Evolutionary conservation across 2,797 vertebrate species (phyloP).

Genomic region (Enteromius treurensis): DNA sequence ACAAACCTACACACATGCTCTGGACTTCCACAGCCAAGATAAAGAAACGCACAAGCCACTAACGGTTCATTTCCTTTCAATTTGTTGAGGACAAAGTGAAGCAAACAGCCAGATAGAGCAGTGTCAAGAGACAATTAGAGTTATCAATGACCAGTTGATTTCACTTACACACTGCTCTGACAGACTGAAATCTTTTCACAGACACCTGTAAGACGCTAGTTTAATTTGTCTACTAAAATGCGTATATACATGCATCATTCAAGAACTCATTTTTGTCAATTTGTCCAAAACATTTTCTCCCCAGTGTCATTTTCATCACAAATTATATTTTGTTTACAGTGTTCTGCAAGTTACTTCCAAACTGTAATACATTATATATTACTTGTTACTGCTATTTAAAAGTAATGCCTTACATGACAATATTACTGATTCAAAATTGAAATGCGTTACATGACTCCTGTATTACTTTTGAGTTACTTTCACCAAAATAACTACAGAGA

Average conservation of each 20-base stretch:
- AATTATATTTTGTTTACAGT: neutral
- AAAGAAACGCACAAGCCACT: conserved; percentile 31
- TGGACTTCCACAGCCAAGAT: conserved; percentile 26
- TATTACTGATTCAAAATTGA: too few relatives aligned
- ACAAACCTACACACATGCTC: conserved; percentile 26
- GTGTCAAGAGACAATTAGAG: conserved; percentile 24
- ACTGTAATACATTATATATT: too few relatives aligned
- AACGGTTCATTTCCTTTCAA: conserved; percentile 40
- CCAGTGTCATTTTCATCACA: neutral
- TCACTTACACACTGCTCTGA: neutral
- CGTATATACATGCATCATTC: neutral
- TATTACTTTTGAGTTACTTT: too few relatives aligned
- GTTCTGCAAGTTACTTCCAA: too few relatives aligned
- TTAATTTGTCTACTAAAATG: neutral
- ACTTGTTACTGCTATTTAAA: too few relatives aligned
- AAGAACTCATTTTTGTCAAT: neutral
- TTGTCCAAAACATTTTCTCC: neutral
- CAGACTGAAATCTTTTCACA: neutral
- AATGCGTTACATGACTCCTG: too few relatives aligned
- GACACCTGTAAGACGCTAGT: neutral
- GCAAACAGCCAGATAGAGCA: conserved; percentile 10
- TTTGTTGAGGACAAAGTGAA: conserved; percentile 8
- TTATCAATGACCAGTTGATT: conserved; percentile 6
- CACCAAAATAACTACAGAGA: too few relatives aligned
- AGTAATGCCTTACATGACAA: too few relatives aligned